Base-by-base conservation (phyloP, 1,140 invertebrate genomes). In the Eriocheir sinensis region DNA sequence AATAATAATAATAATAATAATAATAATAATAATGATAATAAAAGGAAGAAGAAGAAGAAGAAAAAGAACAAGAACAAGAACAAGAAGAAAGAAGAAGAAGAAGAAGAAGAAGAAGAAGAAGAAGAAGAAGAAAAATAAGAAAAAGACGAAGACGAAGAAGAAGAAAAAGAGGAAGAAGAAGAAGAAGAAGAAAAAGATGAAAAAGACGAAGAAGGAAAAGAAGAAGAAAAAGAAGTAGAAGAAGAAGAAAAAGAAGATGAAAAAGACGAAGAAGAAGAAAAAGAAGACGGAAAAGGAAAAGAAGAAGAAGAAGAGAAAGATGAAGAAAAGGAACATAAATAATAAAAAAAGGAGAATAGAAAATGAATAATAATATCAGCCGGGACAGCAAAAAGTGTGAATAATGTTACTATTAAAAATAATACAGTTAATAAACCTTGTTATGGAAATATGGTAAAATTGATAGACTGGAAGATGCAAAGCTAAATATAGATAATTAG, bases 111-210 rank as follows among this genome's bases (percentile, higher is more conserved):
- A 32, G 32, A 17, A 85, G 12, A 32, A 85, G 32, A 32, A 32
- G 83, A 32, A 32, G 83, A 34, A 85, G 83, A 85, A 32, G 32
- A 85, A 85, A 34, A 85, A 34, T 12, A 34, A 85, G 83, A 85
- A 32, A 17, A 32, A 85, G 83, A 32, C 17, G 32, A 32, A 17
- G 12, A 85, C 17, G 32, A 34, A 32, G 83, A 32, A 32, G 34
- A 34, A 85, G 83, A 85, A 9, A 85, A 34, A 32, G 83, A 85
- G 83, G 32, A 12, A 85, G 32, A 34, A 32, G 32, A 32, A 32
- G 32, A 34, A 85, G 32, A 34, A 32, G 32, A 85, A 34, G 32
- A 32, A 32, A 32, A 85, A 34, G 32, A 32, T 12, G 83, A 85
- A 34, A 85, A 32, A 32, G 83, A 85, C 12, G 34, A 32, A 32